Evolutionary conservation across 2,113 vertebrate species (phyloP).

Genomic region (Macrotus californicus): DNA sequence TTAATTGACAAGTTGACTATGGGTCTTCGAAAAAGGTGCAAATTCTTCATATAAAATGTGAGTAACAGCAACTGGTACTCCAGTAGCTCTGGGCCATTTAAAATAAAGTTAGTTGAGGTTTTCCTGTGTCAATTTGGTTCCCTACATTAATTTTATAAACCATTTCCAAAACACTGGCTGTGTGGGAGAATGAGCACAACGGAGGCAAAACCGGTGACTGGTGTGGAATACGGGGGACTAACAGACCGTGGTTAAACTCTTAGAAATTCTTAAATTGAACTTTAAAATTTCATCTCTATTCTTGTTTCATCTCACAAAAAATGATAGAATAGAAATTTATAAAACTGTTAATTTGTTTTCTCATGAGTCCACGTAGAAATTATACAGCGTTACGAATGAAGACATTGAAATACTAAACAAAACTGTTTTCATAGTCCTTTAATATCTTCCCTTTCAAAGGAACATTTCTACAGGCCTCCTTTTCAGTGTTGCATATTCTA

Average conservation of each 20-base stretch:
- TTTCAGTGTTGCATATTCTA: not conserved
- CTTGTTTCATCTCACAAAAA: not conserved
- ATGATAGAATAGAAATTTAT: slow-evolving; percentile 16
- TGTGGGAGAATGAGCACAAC: not conserved
- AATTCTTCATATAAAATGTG: not conserved
- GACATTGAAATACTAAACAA: slow-evolving; percentile 9
- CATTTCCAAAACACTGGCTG: not conserved
- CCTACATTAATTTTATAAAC: not conserved
- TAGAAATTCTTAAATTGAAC: not conserved
- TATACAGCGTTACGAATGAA: not conserved
- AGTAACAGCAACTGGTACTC: not conserved
- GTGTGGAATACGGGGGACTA: not conserved
- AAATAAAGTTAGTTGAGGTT: not conserved
- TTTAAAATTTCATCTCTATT: slow-evolving; percentile 12
- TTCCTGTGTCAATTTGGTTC: not conserved
- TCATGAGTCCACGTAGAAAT: slow-evolving; percentile 3
- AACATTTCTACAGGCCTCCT: not conserved
- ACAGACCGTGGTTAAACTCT: not conserved
- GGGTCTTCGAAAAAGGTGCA: not conserved
- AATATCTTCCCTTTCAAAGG: not conserved
- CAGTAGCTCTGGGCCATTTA: not conserved
- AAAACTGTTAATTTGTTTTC: slow-evolving; percentile 7
- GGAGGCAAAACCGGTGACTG: not conserved
- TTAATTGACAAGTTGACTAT: not conserved
- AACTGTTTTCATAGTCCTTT: not conserved